Conservation (phyloP, 2,888 invertebrate species). For the Mantis religiosa region DNA sequence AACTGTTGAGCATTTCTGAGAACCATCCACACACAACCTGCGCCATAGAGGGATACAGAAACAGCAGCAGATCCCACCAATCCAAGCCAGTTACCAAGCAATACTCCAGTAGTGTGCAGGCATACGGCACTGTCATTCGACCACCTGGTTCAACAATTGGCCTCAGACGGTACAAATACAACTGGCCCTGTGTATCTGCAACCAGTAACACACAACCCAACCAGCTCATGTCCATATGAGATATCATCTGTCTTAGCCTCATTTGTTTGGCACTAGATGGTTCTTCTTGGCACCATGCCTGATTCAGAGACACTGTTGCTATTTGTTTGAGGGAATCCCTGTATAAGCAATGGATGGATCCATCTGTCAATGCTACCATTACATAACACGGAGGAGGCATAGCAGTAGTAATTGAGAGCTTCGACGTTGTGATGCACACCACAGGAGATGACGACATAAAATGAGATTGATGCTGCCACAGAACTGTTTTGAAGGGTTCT, state of each 20-base stretch:
- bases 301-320: conserved; percentile 48
- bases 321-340: conserved; percentile 49
- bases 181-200: conserved; percentile 74
- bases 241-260: conserved; percentile 44
- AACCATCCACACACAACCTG: too few relatives aligned
- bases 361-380: conserved; percentile 63
- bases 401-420: conserved; percentile 52
- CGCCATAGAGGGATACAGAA: too few relatives aligned
- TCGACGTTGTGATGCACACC: conserved; percentile 59
- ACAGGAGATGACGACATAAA: conserved; percentile 54
- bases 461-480: conserved; percentile 68
- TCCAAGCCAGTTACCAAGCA: too few relatives aligned
- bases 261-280: conserved; percentile 38
- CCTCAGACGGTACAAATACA: conserved; percentile 66
- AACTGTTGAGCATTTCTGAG: too few relatives aligned
- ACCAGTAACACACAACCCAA: conserved; percentile 70
- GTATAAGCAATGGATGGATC: conserved; percentile 64
- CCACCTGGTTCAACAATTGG: conserved; percentile 55
- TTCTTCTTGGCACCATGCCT: conserved; percentile 47
- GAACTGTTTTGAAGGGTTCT: conserved; percentile 64
- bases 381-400: conserved; percentile 55
- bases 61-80: too few relatives aligned
- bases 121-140: too few relatives aligned
- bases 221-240: conserved; percentile 67
- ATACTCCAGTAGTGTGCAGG: too few relatives aligned